A percentile compares a stretch with the other conserved stretches of the same genome.
Conservation (phyloP, 2,797 vertebrate genomes). For the Dendrocincla fuliginosa region DNA sequence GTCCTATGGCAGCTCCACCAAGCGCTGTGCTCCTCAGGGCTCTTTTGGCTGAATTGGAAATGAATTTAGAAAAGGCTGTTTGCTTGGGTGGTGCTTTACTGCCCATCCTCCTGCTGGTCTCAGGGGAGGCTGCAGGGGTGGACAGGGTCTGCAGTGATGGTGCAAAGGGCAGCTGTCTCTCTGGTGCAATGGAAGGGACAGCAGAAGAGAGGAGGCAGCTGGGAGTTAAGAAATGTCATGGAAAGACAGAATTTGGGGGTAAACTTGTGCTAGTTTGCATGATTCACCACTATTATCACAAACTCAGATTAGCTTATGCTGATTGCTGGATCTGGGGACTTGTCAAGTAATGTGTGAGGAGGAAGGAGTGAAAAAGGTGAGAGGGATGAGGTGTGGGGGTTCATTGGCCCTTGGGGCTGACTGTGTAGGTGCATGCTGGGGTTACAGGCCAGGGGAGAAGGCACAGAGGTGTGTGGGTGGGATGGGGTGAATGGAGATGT, state of each 20-base stretch:
- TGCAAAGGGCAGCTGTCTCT: background rate
- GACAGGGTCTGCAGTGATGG: background rate
- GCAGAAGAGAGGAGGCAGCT: background rate
- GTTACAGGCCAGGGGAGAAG: background rate
- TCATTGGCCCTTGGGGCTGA: background rate
- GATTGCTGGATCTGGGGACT: background rate
- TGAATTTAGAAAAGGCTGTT: background rate
- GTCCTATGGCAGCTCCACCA: background rate
- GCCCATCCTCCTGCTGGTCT: background rate
- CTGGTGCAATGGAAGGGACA: background rate
- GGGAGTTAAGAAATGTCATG: background rate
- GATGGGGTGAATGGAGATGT: background rate
- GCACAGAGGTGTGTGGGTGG: fast-evolving
- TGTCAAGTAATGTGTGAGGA: background rate
- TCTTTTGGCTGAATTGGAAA: background rate
- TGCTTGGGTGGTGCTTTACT: background rate
- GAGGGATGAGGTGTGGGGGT: background rate
- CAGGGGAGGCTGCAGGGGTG: background rate
- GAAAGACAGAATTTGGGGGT: background rate
- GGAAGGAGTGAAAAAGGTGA: background rate
- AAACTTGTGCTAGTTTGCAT: background rate
- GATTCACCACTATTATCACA: background rate
- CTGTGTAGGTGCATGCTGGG: background rate
- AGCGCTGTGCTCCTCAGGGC: fast-evolving
- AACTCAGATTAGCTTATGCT: background rate